Base-by-base conservation (phyloP, 2,113 vertebrate species). In the Bos indicus region DNA sequence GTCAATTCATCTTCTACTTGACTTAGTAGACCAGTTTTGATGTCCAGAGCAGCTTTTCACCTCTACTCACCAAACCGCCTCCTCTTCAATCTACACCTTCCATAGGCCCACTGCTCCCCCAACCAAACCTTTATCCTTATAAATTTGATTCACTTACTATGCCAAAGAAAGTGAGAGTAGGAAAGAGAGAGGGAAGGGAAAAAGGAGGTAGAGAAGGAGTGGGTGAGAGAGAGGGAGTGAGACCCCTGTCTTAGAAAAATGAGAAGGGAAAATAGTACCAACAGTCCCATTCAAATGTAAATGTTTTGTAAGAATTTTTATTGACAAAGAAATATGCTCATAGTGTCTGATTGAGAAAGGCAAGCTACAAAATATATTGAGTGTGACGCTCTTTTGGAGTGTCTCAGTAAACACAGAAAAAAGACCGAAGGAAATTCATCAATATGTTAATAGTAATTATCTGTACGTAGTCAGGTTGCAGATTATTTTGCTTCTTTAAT, bases 281-380 rank as follows among this genome's bases (percentile, higher is more conserved):
- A n/a, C 6, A 59, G 15, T 26, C 33, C 30, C 85, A 88, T 88
- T 93, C 43, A 91, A 92, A 78, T 74, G 5, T 93, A 82, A 87
- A 48, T 95, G 81, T 84, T 97, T 92, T 78, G 59, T 64, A 94
- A 88, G 10, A 87, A 52, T 46, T n/a, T 67, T 95, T 96, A 91
- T 28, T 56, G 90, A 48, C 36, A 89, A 96, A 71, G 83, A 91
- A 97, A 74, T 64, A 90, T 81, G 17, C 59, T 83, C 25, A 84
- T 80, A 96, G 80, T 71, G 57, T 52, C 46, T 30, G 36, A 81
- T 71, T 67, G 92, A 94, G 81, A 93, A 92, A 94, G 83, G 15
- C 54, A 92, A 54, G 26, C 25, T 94, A 77, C 15, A 81, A 81
- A 67, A 96, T 82, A 71, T 64, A 91, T 26, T 36, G 11, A 86